Conservation (phyloP, 2,113 vertebrate species). For the Perccottus glenii region DNA sequence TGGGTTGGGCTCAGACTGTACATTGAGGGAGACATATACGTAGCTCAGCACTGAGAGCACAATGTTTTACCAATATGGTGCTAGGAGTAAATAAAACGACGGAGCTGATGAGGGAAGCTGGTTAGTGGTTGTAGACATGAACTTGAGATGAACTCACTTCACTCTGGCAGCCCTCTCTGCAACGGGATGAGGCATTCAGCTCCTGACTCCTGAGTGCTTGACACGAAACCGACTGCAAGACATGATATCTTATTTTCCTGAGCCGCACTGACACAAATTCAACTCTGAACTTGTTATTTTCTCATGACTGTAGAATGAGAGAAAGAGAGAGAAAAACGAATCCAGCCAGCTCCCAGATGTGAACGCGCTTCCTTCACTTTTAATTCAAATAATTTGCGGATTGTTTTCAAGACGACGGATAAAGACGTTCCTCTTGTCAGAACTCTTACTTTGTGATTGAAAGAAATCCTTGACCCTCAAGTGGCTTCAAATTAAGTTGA, state of each 20-base stretch:
- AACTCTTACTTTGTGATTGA: constrained; percentile 77
- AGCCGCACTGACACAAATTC: constrained; percentile 95
- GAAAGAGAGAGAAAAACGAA: constrained; percentile 75
- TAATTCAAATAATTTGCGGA: constrained; percentile 91
- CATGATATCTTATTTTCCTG: constrained; percentile 99
- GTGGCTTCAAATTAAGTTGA: constrained; percentile 74
- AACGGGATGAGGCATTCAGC: constrained; percentile 89
- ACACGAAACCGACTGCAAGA: constrained; percentile 96
- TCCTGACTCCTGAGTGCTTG: constrained; percentile 88
- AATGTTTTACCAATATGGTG: constrained; percentile 34
- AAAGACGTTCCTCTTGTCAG: constrained; percentile 86
- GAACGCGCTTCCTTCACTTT: constrained; percentile 78
- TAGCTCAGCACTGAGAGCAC: constrained; percentile 39
- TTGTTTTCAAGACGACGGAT: constrained; percentile 83
- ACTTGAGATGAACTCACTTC: constrained; percentile 91
- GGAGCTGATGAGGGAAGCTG: constrained; percentile 55
- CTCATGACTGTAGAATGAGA: constrained; percentile 82
- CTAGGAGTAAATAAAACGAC: constrained; percentile 38
- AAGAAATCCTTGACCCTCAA: constrained; percentile 73
- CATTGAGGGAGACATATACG: constrained; percentile 36
- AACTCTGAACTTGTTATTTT: constrained; percentile 90
- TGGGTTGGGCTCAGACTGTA: constrained; percentile 24
- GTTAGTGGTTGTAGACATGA: constrained; percentile 90
- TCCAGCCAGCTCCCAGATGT: constrained; percentile 88
- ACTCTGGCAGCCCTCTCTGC: constrained; percentile 85